These are phyloP conservation scores for Catocala nupta DNA, from an alignment of 2,888 invertebrate genomes.

Conservation along the genomic window DNA sequence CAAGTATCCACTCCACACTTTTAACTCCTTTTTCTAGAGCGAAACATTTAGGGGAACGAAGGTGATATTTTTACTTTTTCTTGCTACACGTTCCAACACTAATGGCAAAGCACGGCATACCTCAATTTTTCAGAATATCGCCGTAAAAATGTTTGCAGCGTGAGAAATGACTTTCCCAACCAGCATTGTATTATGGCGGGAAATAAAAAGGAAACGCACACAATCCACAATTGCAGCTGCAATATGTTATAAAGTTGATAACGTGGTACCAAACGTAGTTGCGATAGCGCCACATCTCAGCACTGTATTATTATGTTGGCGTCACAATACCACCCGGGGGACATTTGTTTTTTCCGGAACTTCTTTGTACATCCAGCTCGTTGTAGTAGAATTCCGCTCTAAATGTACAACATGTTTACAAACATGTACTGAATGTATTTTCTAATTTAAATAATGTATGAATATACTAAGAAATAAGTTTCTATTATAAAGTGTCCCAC, in stretches of 20 bases:
- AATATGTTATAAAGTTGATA: slow-evolving; percentile 47
- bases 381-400: background rate
- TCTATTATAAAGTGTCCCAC: no score
- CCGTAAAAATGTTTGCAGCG: slow-evolving; percentile 25
- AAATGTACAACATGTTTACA: no score
- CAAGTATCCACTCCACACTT: slow-evolving; percentile 10
- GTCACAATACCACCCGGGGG: slow-evolving; percentile 29
- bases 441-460: no score
- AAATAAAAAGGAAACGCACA: slow-evolving; percentile 38
- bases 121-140: slow-evolving; percentile 25
- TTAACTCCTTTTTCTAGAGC: slow-evolving; percentile 13
- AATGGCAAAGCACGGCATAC: slow-evolving; percentile 32
- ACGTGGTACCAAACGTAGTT: slow-evolving; percentile 31
- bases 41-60: slow-evolving; percentile 11
- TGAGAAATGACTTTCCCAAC: slow-evolving; percentile 32
- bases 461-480: no score
- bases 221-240: slow-evolving; percentile 26
- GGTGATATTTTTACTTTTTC: slow-evolving; percentile 7
- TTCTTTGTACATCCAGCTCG: slow-evolving; percentile 20
- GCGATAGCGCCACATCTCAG: slow-evolving; percentile 22
- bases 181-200: slow-evolving; percentile 27
- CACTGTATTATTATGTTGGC: slow-evolving; percentile 23
- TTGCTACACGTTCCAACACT: slow-evolving; percentile 19
- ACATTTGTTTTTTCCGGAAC: slow-evolving; percentile 33
- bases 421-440: no score